Conservation (phyloP, 1,140 invertebrate genomes). For the Cyrtorhinus lividipennis region DNA sequence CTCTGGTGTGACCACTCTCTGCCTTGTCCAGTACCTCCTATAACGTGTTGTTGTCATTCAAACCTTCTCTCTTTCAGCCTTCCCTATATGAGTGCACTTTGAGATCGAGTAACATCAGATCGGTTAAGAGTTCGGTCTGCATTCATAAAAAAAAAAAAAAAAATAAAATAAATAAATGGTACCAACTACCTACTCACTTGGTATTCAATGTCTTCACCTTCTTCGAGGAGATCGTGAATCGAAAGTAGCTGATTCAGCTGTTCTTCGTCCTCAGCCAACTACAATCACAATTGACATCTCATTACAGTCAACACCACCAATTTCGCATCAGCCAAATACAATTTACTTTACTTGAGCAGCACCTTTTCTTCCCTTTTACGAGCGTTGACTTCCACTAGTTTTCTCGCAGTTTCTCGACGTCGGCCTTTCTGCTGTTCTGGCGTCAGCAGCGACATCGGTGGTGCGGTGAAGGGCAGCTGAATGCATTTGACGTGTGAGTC, state of each 20-base stretch:
- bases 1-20: too few species aligned
- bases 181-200: slow-evolving; percentile 35
- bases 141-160: too few species aligned
- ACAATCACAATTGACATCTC: slow-evolving; percentile 21
- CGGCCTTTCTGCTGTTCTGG: slow-evolving; percentile 71
- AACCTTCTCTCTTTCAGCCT: background rate
- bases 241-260: slow-evolving; percentile 61
- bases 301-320: too few species aligned
- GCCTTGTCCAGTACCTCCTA: too few species aligned
- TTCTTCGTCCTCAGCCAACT: slow-evolving; percentile 75
- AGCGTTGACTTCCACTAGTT: slow-evolving; percentile 72
- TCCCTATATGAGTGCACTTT: background rate
- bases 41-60: background rate
- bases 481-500: slow-evolving; percentile 68
- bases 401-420: slow-evolving; percentile 62
- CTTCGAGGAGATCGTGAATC: slow-evolving; percentile 63
- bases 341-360: too few species aligned
- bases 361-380: slow-evolving; percentile 66
- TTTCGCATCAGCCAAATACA: too few species aligned
- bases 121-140: too few species aligned
- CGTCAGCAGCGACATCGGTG: slow-evolving; percentile 25
- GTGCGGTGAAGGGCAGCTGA: slow-evolving; percentile 62
- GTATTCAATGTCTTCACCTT: slow-evolving; percentile 60
- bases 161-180: too few species aligned
- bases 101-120: too few species aligned